Base-by-base conservation (phyloP, 1,140 invertebrate species). In the Pogonomyrmex californicus region DNA sequence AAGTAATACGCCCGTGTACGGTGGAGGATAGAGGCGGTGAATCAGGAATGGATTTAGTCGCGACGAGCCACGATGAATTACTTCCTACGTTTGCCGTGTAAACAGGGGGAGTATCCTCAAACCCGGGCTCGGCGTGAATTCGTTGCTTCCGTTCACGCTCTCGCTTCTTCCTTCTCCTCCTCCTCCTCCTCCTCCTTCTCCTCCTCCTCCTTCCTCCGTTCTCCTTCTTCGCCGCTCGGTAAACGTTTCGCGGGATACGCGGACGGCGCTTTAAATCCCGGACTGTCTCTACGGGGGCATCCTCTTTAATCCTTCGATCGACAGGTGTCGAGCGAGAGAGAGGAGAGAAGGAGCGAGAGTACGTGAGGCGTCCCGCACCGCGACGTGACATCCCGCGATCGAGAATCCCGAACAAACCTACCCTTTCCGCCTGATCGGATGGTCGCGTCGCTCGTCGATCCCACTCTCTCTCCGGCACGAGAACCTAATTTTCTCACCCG, bases 241-340 rank as follows among this genome's bases (percentile, higher is more conserved):
- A 36, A 56, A 87, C 75, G 85, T 82, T 76, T 77, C 56, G 54
- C 60, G 62, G 17, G 41, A 9, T 10, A 51, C 17, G 41, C 44
- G 47, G 44, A 86, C n/a, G 75, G 68, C 17, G 85, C 85, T 88
- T 86, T 86, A 88, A 88, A 88, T 88, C 87, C 60, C 63, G 68
- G 17, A 63, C 49, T 14, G 70, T 58, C 36, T 86, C 87, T 86
- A 58, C 75, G 58, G 81, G 33, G 62, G 87, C 79, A 88, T 92
- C 89, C 87, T 90, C 88, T 92, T 92, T 92, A 92, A 92, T 92
- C 88, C 88, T 49, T 62, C 88, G 87, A 92, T 92, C 88, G 92
- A 92, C 91, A 90, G 85, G 78, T 87, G 73, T 87, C 66, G 75
- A 58, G 60, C 71, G 63, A 60, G 47, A 58, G 68, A 86, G 58